Evolutionary conservation across 2,888 invertebrate species (phyloP), one percentile per base, ranked within the genome.

Genomic region (Yponomeuta cagnagella): DNA sequence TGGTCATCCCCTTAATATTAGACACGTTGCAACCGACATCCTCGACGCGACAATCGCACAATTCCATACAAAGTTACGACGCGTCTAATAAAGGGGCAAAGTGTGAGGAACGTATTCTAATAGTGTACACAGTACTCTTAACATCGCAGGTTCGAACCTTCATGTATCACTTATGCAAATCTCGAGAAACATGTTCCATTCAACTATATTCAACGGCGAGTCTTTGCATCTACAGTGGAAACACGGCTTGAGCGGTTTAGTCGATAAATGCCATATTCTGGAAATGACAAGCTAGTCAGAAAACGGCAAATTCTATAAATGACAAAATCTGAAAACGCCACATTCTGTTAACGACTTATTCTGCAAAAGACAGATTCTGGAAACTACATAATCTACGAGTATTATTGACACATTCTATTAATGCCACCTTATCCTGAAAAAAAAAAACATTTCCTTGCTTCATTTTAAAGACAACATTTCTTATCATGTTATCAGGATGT

Each of bases 51-150:
- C 8, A 15, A 58, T 58, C 52, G 15, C 15, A 58, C 4, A 58
- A 15, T 58, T 58, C 52, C 52, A 58, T 15, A 15, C 52, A 58
- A 58, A 58, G 67, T 37, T 65, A 58, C 48, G 63, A 68, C 67
- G 63, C 71, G 58, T 68, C 70, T 37, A 68, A 65, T 70, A 70
- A 65, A n/a, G 68, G 48, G 68, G 33, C 68, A 71, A 70, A 74
- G 73, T 73, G 75, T 75, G 74, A 76, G 74, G 75, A 75, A 75
- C 76, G 71, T 76, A 73, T 74, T 75, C 75, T 73, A 75, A 68
- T 68, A 68, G 68, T 68, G 73, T 78, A 75, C 75, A 76, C 76
- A 74, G 76, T 76, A 76, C 75, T 37, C 68, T 65, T 65, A 33
- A 77, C 76, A 76, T 74, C 74, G 52, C 15, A 58, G 12, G 15